Evolutionary conservation across 2,797 vertebrate species (phyloP).

Genomic region (Antennarius maculatus): DNA sequence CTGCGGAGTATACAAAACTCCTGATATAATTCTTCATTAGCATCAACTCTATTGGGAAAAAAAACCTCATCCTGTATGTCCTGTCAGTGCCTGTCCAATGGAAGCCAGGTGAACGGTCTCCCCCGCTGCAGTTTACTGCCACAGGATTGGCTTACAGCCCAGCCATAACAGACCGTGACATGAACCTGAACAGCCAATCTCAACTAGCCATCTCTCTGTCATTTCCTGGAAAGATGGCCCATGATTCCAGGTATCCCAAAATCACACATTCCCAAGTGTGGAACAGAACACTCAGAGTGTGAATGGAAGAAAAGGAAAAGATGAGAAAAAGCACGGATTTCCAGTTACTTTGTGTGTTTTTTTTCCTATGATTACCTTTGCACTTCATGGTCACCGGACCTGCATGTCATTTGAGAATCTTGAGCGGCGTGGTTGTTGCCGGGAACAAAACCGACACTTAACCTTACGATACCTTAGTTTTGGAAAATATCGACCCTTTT

Average conservation of each 20-base stretch:
- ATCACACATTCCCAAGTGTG: conserved; percentile 67
- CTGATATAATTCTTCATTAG: neutral
- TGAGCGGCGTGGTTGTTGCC: neutral
- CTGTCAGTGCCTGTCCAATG: conserved; percentile 49
- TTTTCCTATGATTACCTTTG: neutral
- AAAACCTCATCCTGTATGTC: conserved; percentile 14
- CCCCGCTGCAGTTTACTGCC: conserved; percentile 40
- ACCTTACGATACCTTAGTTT: too few relatives aligned
- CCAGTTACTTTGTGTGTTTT: neutral
- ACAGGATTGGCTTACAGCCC: conserved; percentile 63
- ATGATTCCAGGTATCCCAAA: conserved; percentile 74
- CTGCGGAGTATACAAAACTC: neutral
- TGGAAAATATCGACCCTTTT: too few relatives aligned
- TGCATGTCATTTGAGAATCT: neutral
- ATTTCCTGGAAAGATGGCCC: conserved; percentile 79
- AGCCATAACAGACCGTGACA: conserved; percentile 76
- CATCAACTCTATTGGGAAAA: neutral
- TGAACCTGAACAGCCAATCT: conserved; percentile 72
- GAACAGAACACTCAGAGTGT: conserved; percentile 21
- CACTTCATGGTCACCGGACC: neutral
- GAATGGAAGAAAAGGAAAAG: conserved; percentile 15
- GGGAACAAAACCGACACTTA: neutral
- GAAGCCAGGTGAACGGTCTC: conserved; percentile 57
- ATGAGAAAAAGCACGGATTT: conserved; percentile 1
- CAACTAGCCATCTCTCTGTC: conserved; percentile 74